Percentiles rank a stretch among this genome's conserved stretches.
phyloP scores from a whole-genome alignment of 2,888 invertebrate species.

The Elgonia sp. region DNA sequence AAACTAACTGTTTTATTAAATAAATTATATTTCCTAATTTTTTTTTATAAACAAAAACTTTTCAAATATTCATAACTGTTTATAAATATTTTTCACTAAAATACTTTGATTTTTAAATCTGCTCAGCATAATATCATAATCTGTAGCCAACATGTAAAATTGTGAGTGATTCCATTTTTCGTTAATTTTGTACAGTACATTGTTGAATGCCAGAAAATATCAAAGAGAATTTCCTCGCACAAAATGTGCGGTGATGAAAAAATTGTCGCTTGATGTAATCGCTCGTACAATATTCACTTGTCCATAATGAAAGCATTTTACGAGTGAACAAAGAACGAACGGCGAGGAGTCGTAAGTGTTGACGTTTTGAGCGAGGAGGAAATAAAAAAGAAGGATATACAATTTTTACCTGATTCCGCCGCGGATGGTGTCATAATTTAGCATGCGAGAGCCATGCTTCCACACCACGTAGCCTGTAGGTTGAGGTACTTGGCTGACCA shows the following conservation, averaged over 20 bases:
- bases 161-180: too few relatives aligned
- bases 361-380: constrained; percentile 9
- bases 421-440: constrained; percentile 93
- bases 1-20: too few relatives aligned
- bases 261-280: constrained; percentile 5
- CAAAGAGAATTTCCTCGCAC: too few relatives aligned
- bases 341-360: constrained; percentile 12
- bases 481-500: constrained; percentile 93
- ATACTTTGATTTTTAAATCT: too few relatives aligned
- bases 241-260: neutral
- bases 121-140: too few relatives aligned
- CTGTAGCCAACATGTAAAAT: too few relatives aligned
- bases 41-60: too few relatives aligned
- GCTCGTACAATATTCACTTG: constrained; percentile 53
- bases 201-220: too few relatives aligned
- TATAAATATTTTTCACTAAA: too few relatives aligned
- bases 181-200: too few relatives aligned
- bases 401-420: constrained; percentile 92
- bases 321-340: constrained; percentile 44
- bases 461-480: constrained; percentile 93
- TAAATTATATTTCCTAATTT: too few relatives aligned
- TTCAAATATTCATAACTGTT: too few relatives aligned
- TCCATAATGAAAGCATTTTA: constrained; percentile 52
- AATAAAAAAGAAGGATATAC: constrained; percentile 25
- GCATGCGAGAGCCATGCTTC: constrained; percentile 92